Conservation (phyloP, 2,797 vertebrate genomes). For the Erpetoichthys calabaricus region DNA sequence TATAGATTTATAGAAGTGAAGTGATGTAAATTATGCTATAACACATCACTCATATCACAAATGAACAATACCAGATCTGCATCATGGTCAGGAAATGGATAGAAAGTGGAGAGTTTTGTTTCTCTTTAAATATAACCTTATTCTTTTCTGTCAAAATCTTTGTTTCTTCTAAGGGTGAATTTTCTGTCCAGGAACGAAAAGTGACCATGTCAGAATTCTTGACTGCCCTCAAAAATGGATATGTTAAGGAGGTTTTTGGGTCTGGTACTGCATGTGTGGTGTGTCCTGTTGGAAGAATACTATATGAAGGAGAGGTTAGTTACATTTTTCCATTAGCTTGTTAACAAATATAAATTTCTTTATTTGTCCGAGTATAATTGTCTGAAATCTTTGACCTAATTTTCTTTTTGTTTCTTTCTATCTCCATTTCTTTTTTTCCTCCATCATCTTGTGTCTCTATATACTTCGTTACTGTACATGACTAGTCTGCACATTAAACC, state of each 20-base stretch:
- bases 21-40: too few relatives aligned
- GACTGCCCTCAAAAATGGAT: slow-evolving; percentile 43
- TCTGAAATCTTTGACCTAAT: neutral
- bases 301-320: slow-evolving; percentile 59
- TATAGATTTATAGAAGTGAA: too few relatives aligned
- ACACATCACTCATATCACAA: too few relatives aligned
- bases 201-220: slow-evolving; percentile 57
- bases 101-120: neutral
- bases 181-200: slow-evolving; percentile 57
- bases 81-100: neutral
- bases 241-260: slow-evolving; percentile 69
- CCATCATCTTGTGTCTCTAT: too few relatives aligned
- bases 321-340: too few relatives aligned
- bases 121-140: neutral
- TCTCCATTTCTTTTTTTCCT: neutral
- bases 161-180: slow-evolving; percentile 49
- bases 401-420: neutral
- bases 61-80: too few relatives aligned
- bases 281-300: slow-evolving; percentile 66
- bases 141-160: neutral
- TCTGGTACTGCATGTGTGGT: slow-evolving; percentile 78
- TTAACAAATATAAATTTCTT: too few relatives aligned
- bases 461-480: too few relatives aligned
- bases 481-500: neutral
- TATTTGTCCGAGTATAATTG: too few relatives aligned